Base-by-base conservation (phyloP, 2,113 vertebrate genomes). In the Lanius collurio region DNA sequence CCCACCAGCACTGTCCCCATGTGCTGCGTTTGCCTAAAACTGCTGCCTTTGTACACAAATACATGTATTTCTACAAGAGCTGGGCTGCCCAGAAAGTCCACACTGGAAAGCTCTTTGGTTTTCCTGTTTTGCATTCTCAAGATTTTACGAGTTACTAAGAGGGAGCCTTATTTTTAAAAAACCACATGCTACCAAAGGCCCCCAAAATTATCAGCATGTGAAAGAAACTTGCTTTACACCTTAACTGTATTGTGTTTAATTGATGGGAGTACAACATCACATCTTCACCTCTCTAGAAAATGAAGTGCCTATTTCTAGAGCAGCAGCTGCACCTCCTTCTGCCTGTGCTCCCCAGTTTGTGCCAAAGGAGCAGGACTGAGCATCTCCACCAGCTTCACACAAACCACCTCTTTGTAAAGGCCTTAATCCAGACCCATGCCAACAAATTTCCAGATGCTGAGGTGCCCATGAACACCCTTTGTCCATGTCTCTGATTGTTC, bases 401-500 rank as follows among this genome's bases (percentile, higher is more conserved):
- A 59, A 89, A 67, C 7, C 16, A 6, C 0, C 13, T 18, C 65
- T 37, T 16, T 11, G 6, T 6, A 35, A 81, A 67, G 21, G 12
- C 23, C 42, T 57, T 31, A 16, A 79, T 33, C 37, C 49, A 62
- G 16, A 56, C 6, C 22, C 64, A 57, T 3, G 16, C 17, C 53
- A 37, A 7, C 1, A 0, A 27, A 27, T 13, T 31, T 35, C 18
- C 1, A 2, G 27, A 33, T 50, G 23, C 33, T 23, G 35, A 85
- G 33, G 30, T 27, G 57, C 6, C 74, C 47, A 6, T 3, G 13
- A 50, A 47, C 24, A 70, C 5, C 10, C 9, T 13, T 37, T 24
- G 5, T 9, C 41, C 42, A 3, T 7, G 15, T 2, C 26, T 64
- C 24, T 0, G 0, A 15, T 7, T 39, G 62, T 7, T 26, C 26